These are phyloP conservation scores for Coregonus ussuriensis DNA, from an alignment of 2,797 vertebrate genomes.

Conservation along the genomic window DNA sequence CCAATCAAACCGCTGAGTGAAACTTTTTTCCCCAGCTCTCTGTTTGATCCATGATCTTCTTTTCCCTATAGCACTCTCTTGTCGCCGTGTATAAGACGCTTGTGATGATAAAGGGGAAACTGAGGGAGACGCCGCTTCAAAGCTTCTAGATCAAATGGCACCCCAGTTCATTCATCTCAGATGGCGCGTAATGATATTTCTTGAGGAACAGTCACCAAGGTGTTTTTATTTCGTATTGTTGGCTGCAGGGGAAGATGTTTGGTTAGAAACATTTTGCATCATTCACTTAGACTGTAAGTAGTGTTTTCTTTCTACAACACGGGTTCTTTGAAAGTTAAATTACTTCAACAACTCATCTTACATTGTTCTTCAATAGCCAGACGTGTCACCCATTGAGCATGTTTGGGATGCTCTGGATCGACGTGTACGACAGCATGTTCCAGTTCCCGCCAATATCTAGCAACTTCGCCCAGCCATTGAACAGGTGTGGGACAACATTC, in stretches of 20 bases:
- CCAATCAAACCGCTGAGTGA: background rate
- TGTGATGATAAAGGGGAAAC: constrained; percentile 2
- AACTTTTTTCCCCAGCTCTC: background rate
- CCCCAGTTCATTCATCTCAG: background rate
- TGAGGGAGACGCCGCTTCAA: constrained; percentile 18
- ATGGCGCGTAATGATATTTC: background rate
- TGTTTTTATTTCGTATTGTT: background rate
- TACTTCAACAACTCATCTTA: background rate
- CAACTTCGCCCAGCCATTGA: too few species aligned
- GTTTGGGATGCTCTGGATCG: too few species aligned
- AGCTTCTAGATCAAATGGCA: constrained; percentile 12
- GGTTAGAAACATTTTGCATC: background rate
- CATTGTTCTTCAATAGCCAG: background rate
- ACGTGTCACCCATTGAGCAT: too few species aligned
- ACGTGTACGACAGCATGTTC: too few species aligned
- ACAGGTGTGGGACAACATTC: too few species aligned
- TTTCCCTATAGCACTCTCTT: constrained; percentile 4
- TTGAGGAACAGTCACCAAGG: constrained; percentile 10
- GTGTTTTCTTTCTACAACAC: background rate
- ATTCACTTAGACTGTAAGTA: too few species aligned
- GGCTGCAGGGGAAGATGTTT: background rate
- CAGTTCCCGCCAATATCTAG: too few species aligned
- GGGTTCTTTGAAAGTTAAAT: background rate
- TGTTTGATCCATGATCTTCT: background rate
- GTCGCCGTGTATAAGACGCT: background rate